Evolutionary conservation across 2,797 vertebrate genomes (phyloP).

Genomic region (Limnodromus scolopaceus): DNA sequence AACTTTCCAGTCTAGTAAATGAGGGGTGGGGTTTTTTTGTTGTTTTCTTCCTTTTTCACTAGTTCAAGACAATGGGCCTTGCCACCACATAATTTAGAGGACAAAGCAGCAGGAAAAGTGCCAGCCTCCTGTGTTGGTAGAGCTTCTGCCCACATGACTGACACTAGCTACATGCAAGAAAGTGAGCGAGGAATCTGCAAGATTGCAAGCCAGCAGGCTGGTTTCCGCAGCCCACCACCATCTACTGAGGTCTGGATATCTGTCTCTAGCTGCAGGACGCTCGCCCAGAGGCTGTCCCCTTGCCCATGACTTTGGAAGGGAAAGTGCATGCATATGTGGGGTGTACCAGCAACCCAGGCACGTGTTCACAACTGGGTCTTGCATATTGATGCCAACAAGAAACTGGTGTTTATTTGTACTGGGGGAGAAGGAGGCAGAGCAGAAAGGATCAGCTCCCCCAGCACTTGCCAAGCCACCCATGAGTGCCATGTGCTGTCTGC

Average conservation of each 20-base stretch:
- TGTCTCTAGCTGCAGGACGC: background rate
- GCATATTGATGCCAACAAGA: accelerated
- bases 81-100: background rate
- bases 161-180: background rate
- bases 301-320: background rate
- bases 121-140: background rate
- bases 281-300: background rate
- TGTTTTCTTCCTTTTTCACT: background rate
- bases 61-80: background rate
- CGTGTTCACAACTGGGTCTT: background rate
- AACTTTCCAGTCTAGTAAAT: background rate
- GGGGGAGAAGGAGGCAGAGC: background rate
- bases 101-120: background rate
- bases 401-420: accelerated
- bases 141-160: background rate
- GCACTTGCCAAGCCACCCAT: background rate
- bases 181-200: background rate
- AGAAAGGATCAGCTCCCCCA: background rate
- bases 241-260: background rate
- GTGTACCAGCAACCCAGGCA: background rate
- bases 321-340: accelerated
- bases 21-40: accelerated
- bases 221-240: background rate
- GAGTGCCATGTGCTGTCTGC: background rate
- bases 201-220: background rate